phyloP scores from a whole-genome alignment of 2,797 vertebrate genomes.

The Epinephelus malabaricus region DNA sequence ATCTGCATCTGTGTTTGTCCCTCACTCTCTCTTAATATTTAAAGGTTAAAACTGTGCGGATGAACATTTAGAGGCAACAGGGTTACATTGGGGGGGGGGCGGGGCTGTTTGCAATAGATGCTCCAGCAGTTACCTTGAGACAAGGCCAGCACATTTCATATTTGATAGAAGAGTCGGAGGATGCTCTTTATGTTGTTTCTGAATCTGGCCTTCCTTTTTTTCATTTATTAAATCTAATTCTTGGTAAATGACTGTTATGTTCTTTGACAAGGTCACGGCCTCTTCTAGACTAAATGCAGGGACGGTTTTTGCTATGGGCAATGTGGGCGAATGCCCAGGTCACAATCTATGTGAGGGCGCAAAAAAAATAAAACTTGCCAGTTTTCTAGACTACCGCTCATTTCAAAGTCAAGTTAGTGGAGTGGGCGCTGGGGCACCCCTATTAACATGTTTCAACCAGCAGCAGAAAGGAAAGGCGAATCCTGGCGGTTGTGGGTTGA shows the following conservation, averaged over 20 bases:
- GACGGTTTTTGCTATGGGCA: no score
- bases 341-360: no score
- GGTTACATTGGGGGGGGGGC: slow-evolving; percentile 6
- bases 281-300: slow-evolving; percentile 42
- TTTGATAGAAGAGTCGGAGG: slow-evolving; percentile 35
- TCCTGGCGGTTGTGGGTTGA: no score
- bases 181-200: slow-evolving; percentile 54
- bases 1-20: slow-evolving; percentile 1
- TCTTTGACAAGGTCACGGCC: slow-evolving; percentile 61
- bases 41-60: slow-evolving; percentile 31
- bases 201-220: slow-evolving; percentile 58
- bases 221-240: slow-evolving; percentile 51
- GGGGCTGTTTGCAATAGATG: slow-evolving; percentile 44
- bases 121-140: slow-evolving; percentile 63
- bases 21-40: slow-evolving; percentile 23
- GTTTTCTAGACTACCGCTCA: no score
- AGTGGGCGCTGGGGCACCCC: no score
- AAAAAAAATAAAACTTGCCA: no score
- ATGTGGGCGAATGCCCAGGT: no score
- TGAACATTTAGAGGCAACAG: slow-evolving; percentile 32
- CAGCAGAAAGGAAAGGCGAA: no score
- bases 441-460: no score
- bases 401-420: no score
- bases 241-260: slow-evolving; percentile 62
- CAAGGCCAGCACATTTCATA: slow-evolving; percentile 59